A percentile compares a stretch with the other conserved stretches of the same genome.
phyloP scores from a whole-genome alignment of 1,140 invertebrate genomes.

The Geopemphigus sp. region DNA sequence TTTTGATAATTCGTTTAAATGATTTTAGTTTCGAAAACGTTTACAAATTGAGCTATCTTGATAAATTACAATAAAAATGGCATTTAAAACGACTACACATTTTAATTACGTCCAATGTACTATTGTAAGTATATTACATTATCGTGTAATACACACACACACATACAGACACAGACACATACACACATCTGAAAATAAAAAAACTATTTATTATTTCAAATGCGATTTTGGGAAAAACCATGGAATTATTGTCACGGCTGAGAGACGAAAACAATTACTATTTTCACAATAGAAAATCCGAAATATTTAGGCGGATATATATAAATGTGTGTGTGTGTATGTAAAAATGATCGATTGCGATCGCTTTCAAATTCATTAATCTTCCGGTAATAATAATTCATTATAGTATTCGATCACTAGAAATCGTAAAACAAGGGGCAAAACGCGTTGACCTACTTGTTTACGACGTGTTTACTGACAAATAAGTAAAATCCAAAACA shows the following conservation, averaged over 20 bases:
- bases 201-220: not conserved
- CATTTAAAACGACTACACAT: not conserved
- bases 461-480: not conserved
- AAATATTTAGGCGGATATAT: not conserved
- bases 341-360: not conserved
- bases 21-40: not conserved
- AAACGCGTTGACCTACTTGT: conserved; percentile 4
- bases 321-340: not conserved
- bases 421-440: not conserved
- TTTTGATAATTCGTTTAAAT: no score
- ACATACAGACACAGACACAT: no score
- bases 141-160: no score
- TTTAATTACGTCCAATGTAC: not conserved
- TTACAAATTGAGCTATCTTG: not conserved
- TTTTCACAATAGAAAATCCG: not conserved
- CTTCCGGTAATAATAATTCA: not conserved
- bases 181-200: no score
- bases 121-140: not conserved
- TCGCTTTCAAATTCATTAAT: conserved; percentile 34
- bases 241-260: not conserved
- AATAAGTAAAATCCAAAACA: not conserved
- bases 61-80: conserved; percentile 9
- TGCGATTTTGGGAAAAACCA: not conserved
- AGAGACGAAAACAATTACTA: conserved; percentile 4
- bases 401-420: not conserved